Evolutionary conservation across 2,888 invertebrate genomes (phyloP), one percentile per base, ranked within the genome.

Genomic region (Plebejus anna): DNA sequence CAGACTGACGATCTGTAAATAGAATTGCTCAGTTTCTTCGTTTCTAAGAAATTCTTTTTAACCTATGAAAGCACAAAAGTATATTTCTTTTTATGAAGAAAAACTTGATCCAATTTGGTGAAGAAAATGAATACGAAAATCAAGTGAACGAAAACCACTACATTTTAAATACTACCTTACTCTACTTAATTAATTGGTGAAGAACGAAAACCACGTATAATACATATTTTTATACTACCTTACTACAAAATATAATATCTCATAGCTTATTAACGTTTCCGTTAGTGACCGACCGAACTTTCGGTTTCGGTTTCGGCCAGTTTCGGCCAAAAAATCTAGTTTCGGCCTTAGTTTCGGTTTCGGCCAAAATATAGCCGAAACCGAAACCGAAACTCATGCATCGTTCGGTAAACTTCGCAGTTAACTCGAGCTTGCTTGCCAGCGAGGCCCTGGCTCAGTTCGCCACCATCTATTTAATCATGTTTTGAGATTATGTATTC

Each of bases 1-100:
- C 79, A 0, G 36, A 71, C 57, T 77, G 76, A 22, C 4, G 1
- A 72, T 51, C 73, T 73, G 73, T 66, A 66, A 66, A 66, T 66
- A 66, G 66, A 36, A 66, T 32, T 66, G 11, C 61, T 66, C 61
- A 66, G 1, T 66, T 66, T 32, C 13, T 66, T 32, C 36, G 13
- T 32, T 66, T 36, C 32, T 28, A 1, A 61, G 61, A 61, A 28
- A 11, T 61, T 1, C 7, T 61, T 61, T 1, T 1, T 13, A 32
- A 66, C 13, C 32, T 1, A 32, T 32, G 32, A 4, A 13, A 13
- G 3, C 11, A 32, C 13, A 1, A 66, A 66, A 32, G 4, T 36
- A 9, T 66, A 59, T 66, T 32, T 32, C 11, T 28, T 2, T 28
- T 28, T 66, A 13, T 5, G 1, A 36, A 32, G 5, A 9, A 4